Evolutionary conservation across 2,888 invertebrate genomes (phyloP).

Genomic region (Thyatira batis): DNA sequence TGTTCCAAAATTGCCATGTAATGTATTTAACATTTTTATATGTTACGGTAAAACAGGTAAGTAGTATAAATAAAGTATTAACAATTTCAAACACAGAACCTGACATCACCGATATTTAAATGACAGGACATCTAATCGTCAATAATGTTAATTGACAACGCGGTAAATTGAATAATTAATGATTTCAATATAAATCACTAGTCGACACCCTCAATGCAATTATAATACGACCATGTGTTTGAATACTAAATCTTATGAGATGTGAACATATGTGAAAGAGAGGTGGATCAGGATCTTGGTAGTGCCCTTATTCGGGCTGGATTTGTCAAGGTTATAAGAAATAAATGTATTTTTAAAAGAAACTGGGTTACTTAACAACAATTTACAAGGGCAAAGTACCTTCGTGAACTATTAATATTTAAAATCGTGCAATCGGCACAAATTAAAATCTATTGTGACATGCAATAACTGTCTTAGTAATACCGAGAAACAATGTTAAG

Average conservation of each 20-base stretch:
- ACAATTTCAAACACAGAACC: conserved; percentile 21
- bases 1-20: conserved; percentile 3
- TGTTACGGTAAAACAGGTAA: not conserved
- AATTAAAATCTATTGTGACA: not conserved
- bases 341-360: not conserved
- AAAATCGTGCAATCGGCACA: not conserved
- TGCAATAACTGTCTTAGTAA: not conserved
- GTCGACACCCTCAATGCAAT: not conserved
- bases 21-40: too few relatives aligned
- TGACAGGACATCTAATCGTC: conserved; percentile 26
- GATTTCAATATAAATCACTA: conserved; percentile 13
- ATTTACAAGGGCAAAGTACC: not conserved
- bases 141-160: conserved; percentile 24
- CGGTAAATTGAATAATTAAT: conserved; percentile 16
- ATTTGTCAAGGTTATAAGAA: not conserved
- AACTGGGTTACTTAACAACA: not conserved
- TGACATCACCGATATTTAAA: conserved; percentile 21
- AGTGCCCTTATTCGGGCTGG: too few relatives aligned
- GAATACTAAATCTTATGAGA: not conserved
- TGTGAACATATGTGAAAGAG: too few relatives aligned
- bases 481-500: not conserved
- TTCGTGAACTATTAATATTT: not conserved
- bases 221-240: too few relatives aligned
- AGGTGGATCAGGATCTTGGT: too few relatives aligned
- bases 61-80: conserved; percentile 15